phyloP scores from a whole-genome alignment of 2,888 invertebrate species.

The Macropis europaea region DNA sequence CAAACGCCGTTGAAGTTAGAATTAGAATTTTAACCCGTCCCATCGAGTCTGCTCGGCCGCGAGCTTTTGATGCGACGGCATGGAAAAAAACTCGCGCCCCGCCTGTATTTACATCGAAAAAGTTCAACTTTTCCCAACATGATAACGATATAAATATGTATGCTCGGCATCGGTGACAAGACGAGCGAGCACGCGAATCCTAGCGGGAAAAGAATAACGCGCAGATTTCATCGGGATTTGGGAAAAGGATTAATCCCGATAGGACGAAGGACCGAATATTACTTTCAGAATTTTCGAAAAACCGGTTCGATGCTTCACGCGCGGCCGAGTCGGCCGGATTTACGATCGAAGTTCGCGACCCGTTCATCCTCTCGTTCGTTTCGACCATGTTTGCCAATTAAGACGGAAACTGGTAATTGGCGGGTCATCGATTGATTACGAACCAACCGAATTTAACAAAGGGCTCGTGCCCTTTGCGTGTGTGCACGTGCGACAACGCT shows the following conservation, averaged over 20 bases:
- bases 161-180: slow-evolving; percentile 17
- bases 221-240: background rate
- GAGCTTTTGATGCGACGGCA: slow-evolving; percentile 34
- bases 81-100: slow-evolving; percentile 13
- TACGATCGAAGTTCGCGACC: slow-evolving; percentile 32
- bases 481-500: background rate
- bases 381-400: slow-evolving; percentile 62
- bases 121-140: slow-evolving; percentile 2
- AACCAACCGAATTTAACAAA: slow-evolving; percentile 61
- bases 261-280: no score
- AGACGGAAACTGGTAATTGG: slow-evolving; percentile 62
- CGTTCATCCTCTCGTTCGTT: slow-evolving; percentile 28
- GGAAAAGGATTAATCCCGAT: background rate
- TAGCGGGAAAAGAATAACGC: no score
- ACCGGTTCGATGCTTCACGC: slow-evolving; percentile 13
- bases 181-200: no score
- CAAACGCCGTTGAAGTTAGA: slow-evolving; percentile 41
- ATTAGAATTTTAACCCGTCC: slow-evolving; percentile 15
- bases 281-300: slow-evolving; percentile 11
- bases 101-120: slow-evolving; percentile 37
- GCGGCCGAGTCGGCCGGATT: slow-evolving; percentile 40
- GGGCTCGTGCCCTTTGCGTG: slow-evolving; percentile 30
- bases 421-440: slow-evolving; percentile 63
- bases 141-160: slow-evolving; percentile 33
- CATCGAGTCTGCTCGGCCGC: background rate